Percentiles rank a stretch among this genome's conserved stretches.
phyloP scores from a whole-genome alignment of 1,140 invertebrate genomes.

The Tetragonula clypearis region DNA sequence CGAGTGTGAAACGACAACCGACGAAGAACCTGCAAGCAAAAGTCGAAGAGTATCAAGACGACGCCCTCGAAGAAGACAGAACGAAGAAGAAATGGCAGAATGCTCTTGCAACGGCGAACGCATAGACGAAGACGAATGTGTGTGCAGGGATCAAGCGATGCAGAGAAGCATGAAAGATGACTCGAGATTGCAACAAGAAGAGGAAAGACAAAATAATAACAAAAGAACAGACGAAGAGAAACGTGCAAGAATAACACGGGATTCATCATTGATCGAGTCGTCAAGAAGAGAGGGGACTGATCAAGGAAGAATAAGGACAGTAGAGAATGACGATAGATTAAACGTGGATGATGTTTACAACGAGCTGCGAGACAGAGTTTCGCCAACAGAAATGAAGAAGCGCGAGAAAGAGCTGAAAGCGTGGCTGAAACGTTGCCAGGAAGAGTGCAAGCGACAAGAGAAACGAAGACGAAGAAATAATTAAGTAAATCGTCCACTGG shows the following conservation, averaged over 20 bases:
- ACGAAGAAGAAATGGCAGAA: background rate
- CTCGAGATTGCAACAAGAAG: too few species aligned
- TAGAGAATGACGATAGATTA: background rate
- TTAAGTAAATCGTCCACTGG: background rate
- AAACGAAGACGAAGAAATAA: background rate
- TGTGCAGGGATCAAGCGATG: background rate
- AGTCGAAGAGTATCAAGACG: background rate
- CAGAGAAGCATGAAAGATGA: background rate
- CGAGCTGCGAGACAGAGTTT: background rate
- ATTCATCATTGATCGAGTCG: background rate
- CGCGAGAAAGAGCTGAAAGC: conserved; percentile 55
- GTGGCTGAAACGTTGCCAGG: conserved; percentile 62
- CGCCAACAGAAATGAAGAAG: background rate
- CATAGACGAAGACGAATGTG: background rate
- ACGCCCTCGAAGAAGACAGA: background rate
- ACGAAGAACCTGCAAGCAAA: background rate
- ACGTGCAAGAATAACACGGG: too few species aligned
- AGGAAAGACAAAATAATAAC: rapidly evolving
- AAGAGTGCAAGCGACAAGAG: conserved; percentile 43
- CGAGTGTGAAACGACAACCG: background rate
- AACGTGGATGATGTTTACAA: background rate
- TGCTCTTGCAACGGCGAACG: background rate
- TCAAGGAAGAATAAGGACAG: background rate
- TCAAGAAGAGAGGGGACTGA: background rate
- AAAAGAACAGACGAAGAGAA: background rate